phyloP scores from a whole-genome alignment of 2,113 vertebrate species.

The Parotia lawesii region DNA sequence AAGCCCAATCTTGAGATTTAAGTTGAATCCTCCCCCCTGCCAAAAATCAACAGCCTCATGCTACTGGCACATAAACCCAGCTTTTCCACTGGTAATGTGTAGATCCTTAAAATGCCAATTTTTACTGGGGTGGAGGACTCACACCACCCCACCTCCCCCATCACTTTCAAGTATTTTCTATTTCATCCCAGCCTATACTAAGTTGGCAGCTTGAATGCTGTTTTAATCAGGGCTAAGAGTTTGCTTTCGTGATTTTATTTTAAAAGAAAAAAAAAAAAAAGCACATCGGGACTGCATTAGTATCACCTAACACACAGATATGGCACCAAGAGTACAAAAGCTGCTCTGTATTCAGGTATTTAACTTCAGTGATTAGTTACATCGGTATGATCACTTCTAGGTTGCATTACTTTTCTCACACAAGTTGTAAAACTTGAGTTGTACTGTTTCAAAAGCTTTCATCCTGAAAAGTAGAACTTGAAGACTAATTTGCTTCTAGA shows the following conservation, averaged over 20 bases:
- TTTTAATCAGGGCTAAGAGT: neutral
- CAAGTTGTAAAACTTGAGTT: neutral
- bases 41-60: neutral
- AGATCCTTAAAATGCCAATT: neutral
- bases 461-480: neutral
- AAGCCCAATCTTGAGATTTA: neutral
- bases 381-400: neutral
- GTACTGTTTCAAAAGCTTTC: neutral
- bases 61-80: neutral
- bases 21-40: neutral
- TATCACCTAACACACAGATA: neutral
- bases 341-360: neutral
- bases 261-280: neutral
- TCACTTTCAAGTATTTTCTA: neutral
- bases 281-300: neutral
- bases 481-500: neutral
- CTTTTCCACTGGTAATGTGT: neutral
- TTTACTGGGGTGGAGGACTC: neutral
- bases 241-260: neutral
- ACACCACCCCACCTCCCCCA: neutral
- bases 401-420: neutral
- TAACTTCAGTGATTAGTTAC: neutral
- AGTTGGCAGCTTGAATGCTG: neutral
- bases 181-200: rapidly evolving
- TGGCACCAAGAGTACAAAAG: neutral